These are phyloP conservation scores for Picathartes gymnocephalus DNA, from an alignment of 2,113 vertebrate genomes.

Conservation along the genomic window DNA sequence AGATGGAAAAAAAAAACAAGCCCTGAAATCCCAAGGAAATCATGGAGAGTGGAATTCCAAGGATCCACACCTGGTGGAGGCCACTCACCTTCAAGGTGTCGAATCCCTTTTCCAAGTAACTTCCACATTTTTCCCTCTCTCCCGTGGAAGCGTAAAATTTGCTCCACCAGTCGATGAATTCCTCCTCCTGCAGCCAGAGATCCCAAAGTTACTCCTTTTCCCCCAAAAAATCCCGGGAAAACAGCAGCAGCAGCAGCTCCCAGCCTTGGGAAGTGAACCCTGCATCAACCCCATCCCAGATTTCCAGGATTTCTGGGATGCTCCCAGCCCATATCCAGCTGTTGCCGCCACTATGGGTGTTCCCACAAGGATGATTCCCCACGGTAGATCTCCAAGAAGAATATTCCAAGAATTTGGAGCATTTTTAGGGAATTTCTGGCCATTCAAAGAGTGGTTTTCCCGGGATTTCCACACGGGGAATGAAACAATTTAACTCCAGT, in stretches of 20 bases:
- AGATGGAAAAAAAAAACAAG: fast-evolving
- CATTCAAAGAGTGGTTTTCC: neutral
- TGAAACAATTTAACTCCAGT: fast-evolving
- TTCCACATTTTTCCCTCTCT: conserved; percentile 86
- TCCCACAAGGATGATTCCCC: neutral
- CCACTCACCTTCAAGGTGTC: conserved; percentile 86
- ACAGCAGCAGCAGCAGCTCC: neutral
- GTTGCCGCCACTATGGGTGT: neutral
- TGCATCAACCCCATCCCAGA: neutral
- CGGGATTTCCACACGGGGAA: neutral
- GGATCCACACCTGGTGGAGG: fast-evolving
- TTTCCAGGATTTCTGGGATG: neutral
- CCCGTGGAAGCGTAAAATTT: conserved; percentile 92
- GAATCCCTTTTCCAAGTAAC: conserved; percentile 88
- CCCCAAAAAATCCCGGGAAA: fast-evolving
- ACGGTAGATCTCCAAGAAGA: too few relatives aligned
- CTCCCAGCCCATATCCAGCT: neutral
- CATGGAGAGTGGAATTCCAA: fast-evolving
- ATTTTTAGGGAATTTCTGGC: neutral
- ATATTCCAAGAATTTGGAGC: neutral
- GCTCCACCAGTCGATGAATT: conserved; percentile 98
- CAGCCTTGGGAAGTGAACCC: neutral
- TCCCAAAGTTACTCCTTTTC: neutral
- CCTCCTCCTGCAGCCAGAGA: conserved; percentile 79
- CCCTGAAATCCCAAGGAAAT: neutral